phyloP scores from a whole-genome alignment of 2,888 invertebrate species.

The Lucinisca nassula region DNA sequence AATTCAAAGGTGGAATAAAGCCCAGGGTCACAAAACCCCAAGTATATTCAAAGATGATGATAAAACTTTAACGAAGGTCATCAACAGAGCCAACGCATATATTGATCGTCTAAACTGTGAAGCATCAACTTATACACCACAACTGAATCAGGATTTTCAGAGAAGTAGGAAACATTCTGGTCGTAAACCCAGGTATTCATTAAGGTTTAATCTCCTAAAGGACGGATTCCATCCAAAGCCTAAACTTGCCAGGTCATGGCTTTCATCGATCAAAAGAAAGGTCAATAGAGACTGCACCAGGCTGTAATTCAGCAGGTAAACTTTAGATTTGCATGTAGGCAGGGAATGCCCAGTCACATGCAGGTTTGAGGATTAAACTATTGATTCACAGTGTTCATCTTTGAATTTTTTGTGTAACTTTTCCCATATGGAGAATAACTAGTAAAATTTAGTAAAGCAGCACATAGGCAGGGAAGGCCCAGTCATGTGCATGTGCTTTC shows the following conservation, averaged over 20 bases:
- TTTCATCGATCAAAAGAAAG: background rate
- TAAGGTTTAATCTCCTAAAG: background rate
- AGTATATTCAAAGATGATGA: background rate
- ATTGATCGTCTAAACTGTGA: background rate
- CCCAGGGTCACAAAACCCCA: background rate
- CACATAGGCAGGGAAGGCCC: too few relatives aligned
- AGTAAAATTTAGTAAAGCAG: too few relatives aligned
- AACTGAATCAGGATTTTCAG: background rate
- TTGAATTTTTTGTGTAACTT: background rate
- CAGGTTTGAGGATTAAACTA: background rate
- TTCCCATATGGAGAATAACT: too few relatives aligned
- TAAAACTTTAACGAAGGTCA: background rate
- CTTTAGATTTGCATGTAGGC: background rate
- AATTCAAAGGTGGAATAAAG: background rate
- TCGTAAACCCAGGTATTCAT: background rate
- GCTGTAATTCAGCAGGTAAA: background rate
- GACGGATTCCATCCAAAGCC: background rate
- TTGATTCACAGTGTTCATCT: background rate
- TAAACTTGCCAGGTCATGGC: conserved; percentile 1
- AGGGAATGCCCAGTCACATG: background rate
- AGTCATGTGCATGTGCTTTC: background rate
- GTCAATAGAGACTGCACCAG: background rate
- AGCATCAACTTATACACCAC: background rate
- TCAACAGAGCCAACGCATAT: background rate
- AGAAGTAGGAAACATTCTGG: background rate